These are phyloP conservation scores for Charanyca ferruginea DNA, from an alignment of 2,888 invertebrate genomes.

Conservation along the genomic window DNA sequence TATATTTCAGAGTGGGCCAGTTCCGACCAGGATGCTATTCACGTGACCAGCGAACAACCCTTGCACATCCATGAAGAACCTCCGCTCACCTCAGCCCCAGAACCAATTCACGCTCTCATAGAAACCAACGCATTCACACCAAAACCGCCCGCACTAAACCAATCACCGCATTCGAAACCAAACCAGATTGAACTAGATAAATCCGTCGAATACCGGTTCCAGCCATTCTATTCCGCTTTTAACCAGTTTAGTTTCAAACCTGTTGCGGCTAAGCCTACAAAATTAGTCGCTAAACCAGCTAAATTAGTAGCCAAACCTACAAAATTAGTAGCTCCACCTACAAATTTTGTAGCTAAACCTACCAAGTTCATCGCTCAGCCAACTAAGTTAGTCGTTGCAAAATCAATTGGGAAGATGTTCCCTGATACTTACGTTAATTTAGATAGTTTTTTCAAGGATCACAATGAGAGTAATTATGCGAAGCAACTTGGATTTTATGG, in stretches of 20 bases:
- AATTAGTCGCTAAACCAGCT: constrained; percentile 51
- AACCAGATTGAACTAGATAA: constrained; percentile 57
- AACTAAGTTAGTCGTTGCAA: constrained; percentile 56
- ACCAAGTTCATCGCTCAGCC: constrained; percentile 54
- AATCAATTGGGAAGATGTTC: constrained; percentile 62
- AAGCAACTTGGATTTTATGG: constrained; percentile 59
- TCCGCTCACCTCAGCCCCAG: constrained; percentile 62
- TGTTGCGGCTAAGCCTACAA: constrained; percentile 44
- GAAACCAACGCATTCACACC: constrained; percentile 62
- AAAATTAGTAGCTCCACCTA: constrained; percentile 52
- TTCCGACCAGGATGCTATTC: constrained; percentile 66
- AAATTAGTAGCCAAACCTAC: constrained; percentile 32
- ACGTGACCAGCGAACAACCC: constrained; percentile 68
- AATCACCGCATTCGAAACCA: constrained; percentile 63
- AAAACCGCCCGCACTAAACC: constrained; percentile 62
- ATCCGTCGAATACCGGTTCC: constrained; percentile 56
- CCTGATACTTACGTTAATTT: constrained; percentile 70
- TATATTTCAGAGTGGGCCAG: constrained; percentile 79
- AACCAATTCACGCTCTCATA: constrained; percentile 60
- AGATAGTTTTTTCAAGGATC: constrained; percentile 67
- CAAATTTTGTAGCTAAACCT: constrained; percentile 52
- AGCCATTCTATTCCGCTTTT: constrained; percentile 56
- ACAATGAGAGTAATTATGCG: constrained; percentile 44
- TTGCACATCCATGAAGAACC: constrained; percentile 65
- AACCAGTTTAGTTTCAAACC: constrained; percentile 53